Percentiles rank a stretch among this genome's conserved stretches.
These are phyloP conservation scores for Leptopilina myrica DNA, from an alignment of 2,888 invertebrate species.

Conservation along the genomic window DNA sequence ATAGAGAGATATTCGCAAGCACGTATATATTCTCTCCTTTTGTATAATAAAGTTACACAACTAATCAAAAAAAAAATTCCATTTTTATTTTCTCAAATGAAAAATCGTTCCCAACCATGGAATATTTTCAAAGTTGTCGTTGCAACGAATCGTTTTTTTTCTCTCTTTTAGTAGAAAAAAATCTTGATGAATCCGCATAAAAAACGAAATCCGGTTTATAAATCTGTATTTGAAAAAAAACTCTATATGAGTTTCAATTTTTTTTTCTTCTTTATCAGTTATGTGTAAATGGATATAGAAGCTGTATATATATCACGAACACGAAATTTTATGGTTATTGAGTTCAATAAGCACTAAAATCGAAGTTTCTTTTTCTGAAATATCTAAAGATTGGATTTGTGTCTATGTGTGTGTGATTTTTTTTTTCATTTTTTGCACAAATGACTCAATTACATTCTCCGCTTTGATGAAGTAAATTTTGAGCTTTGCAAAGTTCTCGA, in stretches of 20 bases:
- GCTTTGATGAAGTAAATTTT: not conserved
- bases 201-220: not conserved
- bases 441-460: not conserved
- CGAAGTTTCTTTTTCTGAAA: not conserved
- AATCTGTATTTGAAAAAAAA: constrained; percentile 13
- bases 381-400: not conserved
- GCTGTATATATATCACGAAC: not conserved
- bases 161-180: not conserved
- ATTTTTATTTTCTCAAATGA: too few species aligned
- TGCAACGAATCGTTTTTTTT: not conserved
- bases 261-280: not conserved
- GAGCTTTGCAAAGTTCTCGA: not conserved
- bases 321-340: constrained; percentile 27
- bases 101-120: not conserved
- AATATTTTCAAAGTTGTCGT: not conserved
- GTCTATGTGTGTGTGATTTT: too few species aligned
- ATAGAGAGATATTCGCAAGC: too few species aligned
- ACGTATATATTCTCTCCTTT: too few species aligned
- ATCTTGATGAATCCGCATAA: not conserved
- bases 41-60: too few species aligned
- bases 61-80: too few species aligned
- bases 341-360: constrained; percentile 6
- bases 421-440: not conserved
- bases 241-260: not conserved
- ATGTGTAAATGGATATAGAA: constrained; percentile 4